Conservation (phyloP, 2,113 vertebrate genomes). For the Tylochromis polylepis region DNA sequence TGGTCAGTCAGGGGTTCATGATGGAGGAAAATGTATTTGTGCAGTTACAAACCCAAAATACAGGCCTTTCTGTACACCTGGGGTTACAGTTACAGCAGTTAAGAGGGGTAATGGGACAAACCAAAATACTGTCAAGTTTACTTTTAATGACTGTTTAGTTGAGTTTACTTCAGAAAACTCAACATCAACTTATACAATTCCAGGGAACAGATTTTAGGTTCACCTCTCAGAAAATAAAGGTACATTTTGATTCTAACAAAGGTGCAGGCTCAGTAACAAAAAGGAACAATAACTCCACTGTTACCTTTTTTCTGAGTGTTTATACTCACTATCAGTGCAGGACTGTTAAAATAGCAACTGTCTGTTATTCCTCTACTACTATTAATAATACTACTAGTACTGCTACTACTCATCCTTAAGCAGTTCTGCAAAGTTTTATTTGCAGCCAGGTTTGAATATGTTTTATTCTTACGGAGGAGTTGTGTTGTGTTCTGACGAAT, state of each 20-base stretch:
- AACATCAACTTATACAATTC: background rate
- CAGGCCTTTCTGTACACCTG: background rate
- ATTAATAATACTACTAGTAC: background rate
- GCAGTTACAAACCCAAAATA: background rate
- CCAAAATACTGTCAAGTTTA: constrained; percentile 46
- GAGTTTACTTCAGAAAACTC: constrained; percentile 30
- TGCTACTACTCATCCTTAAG: constrained; percentile 30
- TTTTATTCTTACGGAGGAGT: constrained; percentile 68
- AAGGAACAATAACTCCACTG: background rate
- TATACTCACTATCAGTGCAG: constrained; percentile 20
- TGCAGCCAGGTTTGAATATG: constrained; percentile 72
- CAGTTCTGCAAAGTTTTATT: constrained; percentile 79
- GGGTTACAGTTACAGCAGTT: background rate
- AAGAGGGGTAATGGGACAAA: background rate
- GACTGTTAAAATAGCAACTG: constrained; percentile 67
- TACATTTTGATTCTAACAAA: background rate
- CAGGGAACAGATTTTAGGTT: constrained; percentile 30
- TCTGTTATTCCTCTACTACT: constrained; percentile 32
- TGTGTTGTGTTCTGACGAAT: constrained; percentile 66
- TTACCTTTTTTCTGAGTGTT: constrained; percentile 6
- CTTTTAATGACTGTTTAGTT: constrained; percentile 46
- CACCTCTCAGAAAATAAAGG: constrained; percentile 3
- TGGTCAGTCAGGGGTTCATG: background rate
- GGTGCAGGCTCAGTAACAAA: constrained; percentile 12
- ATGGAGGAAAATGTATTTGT: constrained; percentile 45